These are phyloP conservation scores for Ailuropoda melanoleuca DNA, from an alignment of 2,113 vertebrate genomes.

Conservation along the genomic window DNA sequence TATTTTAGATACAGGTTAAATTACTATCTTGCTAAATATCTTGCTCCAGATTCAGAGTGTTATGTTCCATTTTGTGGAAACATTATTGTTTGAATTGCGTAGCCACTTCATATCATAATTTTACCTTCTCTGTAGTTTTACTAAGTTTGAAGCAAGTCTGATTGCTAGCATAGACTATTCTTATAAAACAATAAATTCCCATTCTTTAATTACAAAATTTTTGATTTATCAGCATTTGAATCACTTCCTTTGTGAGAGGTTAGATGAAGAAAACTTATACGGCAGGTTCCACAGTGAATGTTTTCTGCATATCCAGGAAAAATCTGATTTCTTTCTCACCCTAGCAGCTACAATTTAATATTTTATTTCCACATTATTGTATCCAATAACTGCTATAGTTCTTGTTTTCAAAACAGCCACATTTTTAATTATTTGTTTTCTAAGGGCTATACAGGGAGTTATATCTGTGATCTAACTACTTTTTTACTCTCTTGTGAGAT, in stretches of 20 bases:
- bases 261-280: slow-evolving; percentile 12
- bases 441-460: slow-evolving; percentile 27
- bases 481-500: neutral
- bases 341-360: slow-evolving; percentile 65
- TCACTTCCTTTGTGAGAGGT: slow-evolving; percentile 64
- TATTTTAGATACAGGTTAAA: neutral
- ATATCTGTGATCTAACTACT: neutral
- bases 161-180: slow-evolving; percentile 56
- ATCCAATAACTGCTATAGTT: slow-evolving; percentile 5
- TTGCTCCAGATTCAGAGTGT: neutral
- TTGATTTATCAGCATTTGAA: slow-evolving; percentile 72
- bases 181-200: slow-evolving; percentile 38
- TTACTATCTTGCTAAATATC: neutral
- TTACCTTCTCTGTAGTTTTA: neutral
- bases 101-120: neutral
- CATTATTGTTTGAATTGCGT: neutral
- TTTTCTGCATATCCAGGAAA: slow-evolving; percentile 63
- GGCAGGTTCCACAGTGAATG: slow-evolving; percentile 35
- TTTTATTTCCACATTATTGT: neutral
- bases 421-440: slow-evolving; percentile 48
- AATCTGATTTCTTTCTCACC: slow-evolving; percentile 43
- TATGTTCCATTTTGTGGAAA: neutral
- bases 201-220: slow-evolving; percentile 47
- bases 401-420: slow-evolving; percentile 29
- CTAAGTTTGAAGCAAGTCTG: neutral